phyloP scores from a whole-genome alignment of 1,140 invertebrate genomes.

The Diachasmimorpha longicaudata region DNA sequence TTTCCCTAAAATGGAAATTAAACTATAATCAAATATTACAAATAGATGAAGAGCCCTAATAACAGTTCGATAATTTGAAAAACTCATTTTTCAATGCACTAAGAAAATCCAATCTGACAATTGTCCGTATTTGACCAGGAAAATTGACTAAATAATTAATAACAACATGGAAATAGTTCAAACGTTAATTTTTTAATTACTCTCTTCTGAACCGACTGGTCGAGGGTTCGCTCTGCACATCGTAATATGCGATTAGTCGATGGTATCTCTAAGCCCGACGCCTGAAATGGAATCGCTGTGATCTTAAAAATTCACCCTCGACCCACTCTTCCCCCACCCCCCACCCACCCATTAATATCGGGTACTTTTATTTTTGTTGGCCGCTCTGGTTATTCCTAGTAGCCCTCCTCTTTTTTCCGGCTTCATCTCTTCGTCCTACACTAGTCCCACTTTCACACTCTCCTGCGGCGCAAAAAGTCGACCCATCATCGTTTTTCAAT shows the following conservation, averaged over 20 bases:
- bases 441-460: constrained; percentile 1
- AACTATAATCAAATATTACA: too few relatives aligned
- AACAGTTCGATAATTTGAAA: too few relatives aligned
- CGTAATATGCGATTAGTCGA: constrained; percentile 29
- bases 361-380: constrained; percentile 11
- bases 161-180: too few relatives aligned
- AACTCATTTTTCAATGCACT: too few relatives aligned
- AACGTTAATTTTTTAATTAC: constrained; percentile 35
- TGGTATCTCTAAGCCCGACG: constrained; percentile 21
- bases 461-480: constrained; percentile 24
- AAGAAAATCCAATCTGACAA: too few relatives aligned
- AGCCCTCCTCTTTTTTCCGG: not conserved
- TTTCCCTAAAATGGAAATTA: too few relatives aligned
- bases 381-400: not conserved
- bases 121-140: too few relatives aligned
- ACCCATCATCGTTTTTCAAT: constrained; percentile 23
- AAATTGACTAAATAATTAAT: too few relatives aligned
- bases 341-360: not conserved
- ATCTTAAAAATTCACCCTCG: constrained; percentile 27
- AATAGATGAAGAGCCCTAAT: too few relatives aligned
- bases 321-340: not conserved
- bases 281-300: constrained; percentile 17
- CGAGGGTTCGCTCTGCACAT: not conserved
- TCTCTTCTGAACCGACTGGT: not conserved
- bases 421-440: not conserved